A percentile compares a stretch with the other conserved stretches of the same genome.
These are phyloP conservation scores for Melanophora roralis DNA, from an alignment of 2,888 invertebrate species.

Conservation along the genomic window DNA sequence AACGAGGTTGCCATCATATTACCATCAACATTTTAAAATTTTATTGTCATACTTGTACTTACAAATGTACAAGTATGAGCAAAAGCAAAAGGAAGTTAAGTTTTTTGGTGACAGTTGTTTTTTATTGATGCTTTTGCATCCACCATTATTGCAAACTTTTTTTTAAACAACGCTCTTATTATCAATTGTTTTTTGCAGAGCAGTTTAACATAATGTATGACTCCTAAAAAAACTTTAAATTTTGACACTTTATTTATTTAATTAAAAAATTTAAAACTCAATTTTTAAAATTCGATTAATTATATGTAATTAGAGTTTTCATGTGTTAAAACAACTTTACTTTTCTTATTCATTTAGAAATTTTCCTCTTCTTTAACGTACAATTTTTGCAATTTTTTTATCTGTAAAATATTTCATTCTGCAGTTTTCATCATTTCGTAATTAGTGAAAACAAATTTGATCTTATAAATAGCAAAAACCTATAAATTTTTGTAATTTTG, in stretches of 20 bases:
- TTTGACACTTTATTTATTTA: constrained; percentile 56
- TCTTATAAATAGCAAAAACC: background rate
- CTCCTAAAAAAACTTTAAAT: constrained; percentile 43
- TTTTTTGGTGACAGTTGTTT: constrained; percentile 74
- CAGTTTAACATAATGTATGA: background rate
- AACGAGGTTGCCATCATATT: constrained; percentile 27
- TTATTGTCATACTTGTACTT: constrained; percentile 43
- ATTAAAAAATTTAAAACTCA: constrained; percentile 15
- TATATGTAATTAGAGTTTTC: too few relatives aligned
- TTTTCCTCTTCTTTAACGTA: background rate
- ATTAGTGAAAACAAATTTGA: constrained; percentile 72
- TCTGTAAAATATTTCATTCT: background rate
- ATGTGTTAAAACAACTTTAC: too few relatives aligned
- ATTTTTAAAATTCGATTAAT: constrained; percentile 18
- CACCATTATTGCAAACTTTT: constrained; percentile 69
- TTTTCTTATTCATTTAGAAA: background rate
- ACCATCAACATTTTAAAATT: constrained; percentile 32
- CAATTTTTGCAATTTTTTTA: too few relatives aligned
- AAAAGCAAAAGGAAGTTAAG: background rate
- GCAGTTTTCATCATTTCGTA: constrained; percentile 70
- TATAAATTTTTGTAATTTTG: background rate
- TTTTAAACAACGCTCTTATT: constrained; percentile 34
- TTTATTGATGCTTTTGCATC: constrained; percentile 73
- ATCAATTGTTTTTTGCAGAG: background rate
- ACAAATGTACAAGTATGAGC: too few relatives aligned